Conservation (phyloP, 2,888 invertebrate genomes). For the Xanthia togata region DNA sequence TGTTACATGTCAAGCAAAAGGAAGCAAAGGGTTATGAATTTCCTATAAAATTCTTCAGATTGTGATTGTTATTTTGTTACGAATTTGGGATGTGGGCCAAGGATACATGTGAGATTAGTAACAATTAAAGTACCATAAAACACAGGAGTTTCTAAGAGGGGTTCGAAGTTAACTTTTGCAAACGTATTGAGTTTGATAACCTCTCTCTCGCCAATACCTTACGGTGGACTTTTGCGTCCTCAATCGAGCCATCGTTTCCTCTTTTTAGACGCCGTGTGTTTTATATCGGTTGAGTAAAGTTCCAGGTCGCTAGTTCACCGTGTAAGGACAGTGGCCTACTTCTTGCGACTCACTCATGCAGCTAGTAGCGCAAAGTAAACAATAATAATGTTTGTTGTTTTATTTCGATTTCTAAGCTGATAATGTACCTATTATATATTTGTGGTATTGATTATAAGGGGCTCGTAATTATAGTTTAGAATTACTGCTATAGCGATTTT, state of each 20-base stretch:
- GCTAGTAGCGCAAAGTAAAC: neutral
- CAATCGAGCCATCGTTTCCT: slow-evolving; percentile 2
- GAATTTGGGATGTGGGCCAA: too few species aligned
- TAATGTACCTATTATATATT: slow-evolving; percentile 6
- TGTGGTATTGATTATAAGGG: neutral
- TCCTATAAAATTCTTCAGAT: too few species aligned
- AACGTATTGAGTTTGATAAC: neutral
- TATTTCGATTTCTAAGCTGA: slow-evolving; percentile 18
- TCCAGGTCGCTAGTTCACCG: slow-evolving; percentile 42
- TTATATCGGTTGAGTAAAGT: slow-evolving; percentile 12
- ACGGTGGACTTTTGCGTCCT: neutral
- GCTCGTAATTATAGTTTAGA: neutral
- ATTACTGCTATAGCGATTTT: neutral
- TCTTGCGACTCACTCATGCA: slow-evolving; percentile 26
- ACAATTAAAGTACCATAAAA: too few species aligned
- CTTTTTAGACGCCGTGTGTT: slow-evolving; percentile 16
- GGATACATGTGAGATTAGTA: too few species aligned
- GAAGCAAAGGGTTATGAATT: too few species aligned
- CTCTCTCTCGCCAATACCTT: neutral
- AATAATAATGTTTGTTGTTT: slow-evolving; percentile 12
- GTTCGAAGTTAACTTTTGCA: too few species aligned
- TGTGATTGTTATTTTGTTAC: too few species aligned
- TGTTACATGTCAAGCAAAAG: too few species aligned
- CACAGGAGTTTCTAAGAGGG: too few species aligned
- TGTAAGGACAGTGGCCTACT: slow-evolving; percentile 24